A percentile compares a stretch with the other conserved stretches of the same genome.
These are phyloP conservation scores for Astropecten irregularis DNA, from an alignment of 53 echinoderm and acorn worm species.

Conservation along the genomic window DNA sequence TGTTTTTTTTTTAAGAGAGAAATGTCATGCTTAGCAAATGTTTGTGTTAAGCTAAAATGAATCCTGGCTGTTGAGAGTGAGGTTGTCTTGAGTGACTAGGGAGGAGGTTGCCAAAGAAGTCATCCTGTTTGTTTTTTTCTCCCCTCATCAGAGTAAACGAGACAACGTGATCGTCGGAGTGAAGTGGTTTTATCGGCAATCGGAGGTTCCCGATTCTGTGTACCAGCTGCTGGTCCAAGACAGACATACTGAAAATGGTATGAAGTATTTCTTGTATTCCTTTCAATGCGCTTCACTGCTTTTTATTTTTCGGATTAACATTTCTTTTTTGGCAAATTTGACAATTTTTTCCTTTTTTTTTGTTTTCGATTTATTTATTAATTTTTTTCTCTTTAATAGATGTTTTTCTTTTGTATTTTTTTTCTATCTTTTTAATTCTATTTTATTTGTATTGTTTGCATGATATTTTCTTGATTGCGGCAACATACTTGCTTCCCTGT, in stretches of 20 bases:
- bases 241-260: conserved; percentile 90
- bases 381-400: too few relatives aligned
- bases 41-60: too few relatives aligned
- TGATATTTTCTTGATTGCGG: too few relatives aligned
- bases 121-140: too few relatives aligned
- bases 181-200: conserved; percentile 91
- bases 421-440: too few relatives aligned
- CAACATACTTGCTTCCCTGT: neutral
- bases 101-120: too few relatives aligned
- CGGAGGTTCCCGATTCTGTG: conserved; percentile 96
- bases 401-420: too few relatives aligned
- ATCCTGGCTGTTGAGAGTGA: too few relatives aligned
- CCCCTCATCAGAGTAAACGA: conserved; percentile 96
- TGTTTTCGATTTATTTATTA: neutral
- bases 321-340: neutral
- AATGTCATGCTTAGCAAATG: too few relatives aligned
- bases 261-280: neutral
- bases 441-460: too few relatives aligned
- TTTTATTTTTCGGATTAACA: neutral
- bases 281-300: neutral
- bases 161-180: conserved; percentile 91
- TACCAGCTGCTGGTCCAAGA: conserved; percentile 96
- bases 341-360: neutral
- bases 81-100: too few relatives aligned
- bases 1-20: too few relatives aligned